Evolutionary conservation across 2,888 invertebrate genomes (phyloP), one percentile per base, ranked within the genome.

Genomic region (Anorthoa munda): DNA sequence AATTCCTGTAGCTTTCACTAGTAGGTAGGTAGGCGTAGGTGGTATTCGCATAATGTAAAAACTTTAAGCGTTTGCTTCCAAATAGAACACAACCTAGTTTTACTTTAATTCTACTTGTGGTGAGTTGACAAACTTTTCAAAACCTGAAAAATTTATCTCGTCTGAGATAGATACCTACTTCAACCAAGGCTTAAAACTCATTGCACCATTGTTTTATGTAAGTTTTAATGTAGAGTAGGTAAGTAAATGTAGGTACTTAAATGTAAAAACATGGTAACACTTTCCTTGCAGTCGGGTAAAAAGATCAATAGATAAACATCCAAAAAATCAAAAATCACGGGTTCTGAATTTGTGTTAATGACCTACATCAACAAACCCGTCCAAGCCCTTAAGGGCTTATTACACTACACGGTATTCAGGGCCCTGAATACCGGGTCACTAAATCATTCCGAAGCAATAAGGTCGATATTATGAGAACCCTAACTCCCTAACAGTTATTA

Each of bases 1-100:
- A 74, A 83, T 73, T 83, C 63, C 66, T 56, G 21, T 45, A 56
- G 59, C 69, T 67, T 74, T 64, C 55, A 70, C 74, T 48, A 45
- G 55, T 60, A 55, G 13, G 53, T 69, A 73, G n/a, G n/a, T n/a
- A n/a, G n/a, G n/a, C n/a, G n/a, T n/a, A n/a, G n/a, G n/a, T n/a
- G n/a, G n/a, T n/a, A 63, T 50, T 72, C 4, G 46, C 17, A 45
- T 48, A 59, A 39, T 79, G n/a, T 56, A 50, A n/a, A n/a, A 48
- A 53, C 23, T 50, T n/a, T 31, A 46, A 39, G 39, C 4, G 21
- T 58, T 26, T 26, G 15, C 15, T 58, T 15, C 17, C n/a, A 59
- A 26, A 23, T 23, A 26, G 15, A 23, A 26, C 21, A n/a, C 51
- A n/a, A 0, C n/a, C 15, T 23, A 58, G n/a, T 73, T 73, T 4